Evolutionary conservation across 2,797 vertebrate genomes (phyloP).

Genomic region (Cephalopachus bancanus): DNA sequence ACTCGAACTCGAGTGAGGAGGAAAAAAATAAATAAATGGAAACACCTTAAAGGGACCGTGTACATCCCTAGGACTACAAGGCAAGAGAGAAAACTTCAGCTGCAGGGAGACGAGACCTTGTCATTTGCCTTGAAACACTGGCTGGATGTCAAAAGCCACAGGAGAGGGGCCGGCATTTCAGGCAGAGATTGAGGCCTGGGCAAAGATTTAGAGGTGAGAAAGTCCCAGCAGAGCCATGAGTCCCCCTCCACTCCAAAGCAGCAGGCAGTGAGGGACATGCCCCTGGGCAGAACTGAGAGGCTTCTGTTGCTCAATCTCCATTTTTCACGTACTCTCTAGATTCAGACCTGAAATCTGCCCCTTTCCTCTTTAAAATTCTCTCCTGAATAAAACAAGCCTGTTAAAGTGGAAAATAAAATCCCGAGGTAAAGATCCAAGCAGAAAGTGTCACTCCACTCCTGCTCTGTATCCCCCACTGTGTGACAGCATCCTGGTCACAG

Average conservation of each 20-base stretch:
- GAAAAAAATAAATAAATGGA: background rate
- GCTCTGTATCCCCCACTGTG: accelerated
- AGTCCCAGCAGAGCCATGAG: accelerated
- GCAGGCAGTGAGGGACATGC: background rate
- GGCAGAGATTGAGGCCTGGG: accelerated
- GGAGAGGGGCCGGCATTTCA: background rate
- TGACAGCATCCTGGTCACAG: background rate
- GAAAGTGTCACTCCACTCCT: background rate
- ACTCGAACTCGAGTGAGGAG: background rate
- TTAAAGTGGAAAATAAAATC: background rate
- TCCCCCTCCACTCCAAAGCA: background rate
- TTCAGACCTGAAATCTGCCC: background rate
- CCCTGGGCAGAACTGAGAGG: background rate
- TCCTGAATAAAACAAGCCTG: background rate
- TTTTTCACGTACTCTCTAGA: background rate
- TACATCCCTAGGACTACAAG: background rate
- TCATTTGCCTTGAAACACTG: background rate
- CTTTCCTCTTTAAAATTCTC: background rate
- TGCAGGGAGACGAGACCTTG: background rate
- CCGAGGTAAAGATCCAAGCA: background rate
- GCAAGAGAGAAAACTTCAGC: background rate
- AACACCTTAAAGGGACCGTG: background rate
- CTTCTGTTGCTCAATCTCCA: background rate
- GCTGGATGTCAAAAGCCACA: background rate
- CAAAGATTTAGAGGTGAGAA: background rate